Conservation (phyloP, 2,888 invertebrate species). For the Harpalus rufipes region DNA sequence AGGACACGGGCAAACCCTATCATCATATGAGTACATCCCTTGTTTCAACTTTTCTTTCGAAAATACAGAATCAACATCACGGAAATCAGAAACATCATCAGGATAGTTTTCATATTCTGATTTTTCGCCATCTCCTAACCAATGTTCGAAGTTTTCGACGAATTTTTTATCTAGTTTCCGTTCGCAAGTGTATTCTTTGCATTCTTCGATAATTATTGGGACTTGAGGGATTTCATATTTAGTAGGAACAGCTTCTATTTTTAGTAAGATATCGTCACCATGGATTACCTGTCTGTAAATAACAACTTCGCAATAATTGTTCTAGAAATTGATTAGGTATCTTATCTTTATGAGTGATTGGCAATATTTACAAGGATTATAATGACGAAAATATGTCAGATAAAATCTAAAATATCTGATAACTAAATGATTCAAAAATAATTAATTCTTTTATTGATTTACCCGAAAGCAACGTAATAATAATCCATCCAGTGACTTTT, state of each 20-base stretch:
- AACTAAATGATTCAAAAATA: neutral
- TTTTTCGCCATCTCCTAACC: constrained; percentile 3
- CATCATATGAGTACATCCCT: constrained; percentile 19
- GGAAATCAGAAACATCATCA: constrained; percentile 68
- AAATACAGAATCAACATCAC: constrained; percentile 69
- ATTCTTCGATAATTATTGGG: constrained; percentile 71
- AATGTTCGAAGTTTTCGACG: constrained; percentile 59
- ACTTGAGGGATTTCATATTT: constrained; percentile 81
- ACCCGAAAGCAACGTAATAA: constrained; percentile 87
- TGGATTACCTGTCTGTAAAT: constrained; percentile 81
- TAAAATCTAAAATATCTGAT: neutral
- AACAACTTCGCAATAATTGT: constrained; percentile 7
- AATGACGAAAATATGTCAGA: neutral
- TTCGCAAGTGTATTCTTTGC: constrained; percentile 72
- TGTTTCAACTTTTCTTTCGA: constrained; percentile 30
- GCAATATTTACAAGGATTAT: neutral
- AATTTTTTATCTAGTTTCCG: constrained; percentile 30
- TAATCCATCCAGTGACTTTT: constrained; percentile 85
- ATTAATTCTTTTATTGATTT: constrained; percentile 42
- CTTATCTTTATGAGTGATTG: constrained; percentile 10
- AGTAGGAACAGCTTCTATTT: constrained; percentile 82
- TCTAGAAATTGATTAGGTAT: constrained; percentile 16
- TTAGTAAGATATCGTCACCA: constrained; percentile 81
- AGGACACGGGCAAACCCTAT: neutral
- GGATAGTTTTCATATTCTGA: constrained; percentile 23